phyloP scores from a whole-genome alignment of 2,113 vertebrate genomes.

The Antechinus stuartii region DNA sequence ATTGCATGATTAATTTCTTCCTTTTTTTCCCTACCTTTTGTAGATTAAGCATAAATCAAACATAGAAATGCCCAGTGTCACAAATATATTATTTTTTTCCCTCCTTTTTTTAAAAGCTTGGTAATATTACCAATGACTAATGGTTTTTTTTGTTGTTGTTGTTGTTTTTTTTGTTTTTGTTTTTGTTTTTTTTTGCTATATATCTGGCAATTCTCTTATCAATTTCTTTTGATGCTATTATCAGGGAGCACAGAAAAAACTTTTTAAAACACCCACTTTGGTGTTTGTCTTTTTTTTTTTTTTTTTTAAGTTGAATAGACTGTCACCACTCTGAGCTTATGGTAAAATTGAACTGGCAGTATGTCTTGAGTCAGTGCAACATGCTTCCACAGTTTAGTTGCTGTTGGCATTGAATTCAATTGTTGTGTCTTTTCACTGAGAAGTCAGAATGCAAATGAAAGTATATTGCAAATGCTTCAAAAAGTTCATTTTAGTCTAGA shows the following conservation, averaged over 20 bases:
- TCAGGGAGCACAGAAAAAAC: slow-evolving; percentile 62
- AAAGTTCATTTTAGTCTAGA: slow-evolving; percentile 40
- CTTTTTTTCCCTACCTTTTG: not conserved
- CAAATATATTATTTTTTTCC: slow-evolving; percentile 33
- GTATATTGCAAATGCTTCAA: slow-evolving; percentile 5
- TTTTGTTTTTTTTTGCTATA: not conserved
- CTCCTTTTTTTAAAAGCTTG: slow-evolving; percentile 35
- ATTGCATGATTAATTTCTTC: not conserved
- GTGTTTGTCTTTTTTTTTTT: slow-evolving; percentile 38
- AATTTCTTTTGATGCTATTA: slow-evolving; percentile 30
- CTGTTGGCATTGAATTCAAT: slow-evolving; percentile 48
- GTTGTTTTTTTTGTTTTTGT: too few relatives aligned
- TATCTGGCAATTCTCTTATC: not conserved
- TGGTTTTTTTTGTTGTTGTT: not conserved
- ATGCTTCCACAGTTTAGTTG: not conserved
- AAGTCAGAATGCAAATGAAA: slow-evolving; percentile 11
- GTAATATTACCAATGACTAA: slow-evolving; percentile 53
- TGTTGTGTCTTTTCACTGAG: slow-evolving; percentile 11
- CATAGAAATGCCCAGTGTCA: slow-evolving; percentile 12
- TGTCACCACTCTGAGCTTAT: slow-evolving; percentile 20
- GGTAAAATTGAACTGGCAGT: not conserved
- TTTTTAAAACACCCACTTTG: not conserved
- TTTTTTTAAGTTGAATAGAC: slow-evolving; percentile 39
- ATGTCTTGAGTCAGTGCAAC: slow-evolving; percentile 35
- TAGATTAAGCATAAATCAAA: slow-evolving; percentile 23